Percentiles rank a stretch among this genome's conserved stretches.
These are phyloP conservation scores for Gymnorhina tibicen DNA, from an alignment of 2,113 vertebrate genomes.

Conservation along the genomic window DNA sequence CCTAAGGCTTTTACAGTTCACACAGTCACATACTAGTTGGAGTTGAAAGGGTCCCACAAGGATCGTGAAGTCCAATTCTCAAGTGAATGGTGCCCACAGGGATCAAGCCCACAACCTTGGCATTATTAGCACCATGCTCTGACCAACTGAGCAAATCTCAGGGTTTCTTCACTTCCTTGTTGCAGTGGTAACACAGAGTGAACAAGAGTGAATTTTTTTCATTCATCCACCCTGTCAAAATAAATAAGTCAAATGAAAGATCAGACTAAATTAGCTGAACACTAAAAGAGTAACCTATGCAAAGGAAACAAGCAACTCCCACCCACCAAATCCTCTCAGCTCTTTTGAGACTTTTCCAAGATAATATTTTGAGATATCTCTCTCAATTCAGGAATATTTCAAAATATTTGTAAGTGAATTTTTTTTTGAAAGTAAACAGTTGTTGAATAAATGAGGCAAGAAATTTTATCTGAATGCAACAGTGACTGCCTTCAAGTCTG, in stretches of 20 bases:
- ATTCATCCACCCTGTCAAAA: neutral
- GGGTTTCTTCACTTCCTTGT: fast-evolving
- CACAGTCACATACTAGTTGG: neutral
- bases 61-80: neutral
- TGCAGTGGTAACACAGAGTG: neutral
- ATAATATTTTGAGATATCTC: neutral
- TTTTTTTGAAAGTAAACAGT: neutral
- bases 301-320: neutral
- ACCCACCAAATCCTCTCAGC: neutral
- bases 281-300: fast-evolving
- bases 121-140: neutral
- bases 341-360: neutral
- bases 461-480: neutral
- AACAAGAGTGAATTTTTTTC: neutral
- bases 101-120: neutral
- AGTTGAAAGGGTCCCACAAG: neutral
- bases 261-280: neutral
- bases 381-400: neutral
- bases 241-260: neutral
- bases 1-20: neutral
- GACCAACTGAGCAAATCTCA: neutral
- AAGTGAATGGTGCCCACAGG: neutral
- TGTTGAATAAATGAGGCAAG: neutral
- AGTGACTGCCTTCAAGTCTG: neutral
- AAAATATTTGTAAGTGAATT: neutral